A percentile compares a stretch with the other conserved stretches of the same genome.
Evolutionary conservation across 2,888 invertebrate species (phyloP).

Genomic region (Noctua fimbriata): DNA sequence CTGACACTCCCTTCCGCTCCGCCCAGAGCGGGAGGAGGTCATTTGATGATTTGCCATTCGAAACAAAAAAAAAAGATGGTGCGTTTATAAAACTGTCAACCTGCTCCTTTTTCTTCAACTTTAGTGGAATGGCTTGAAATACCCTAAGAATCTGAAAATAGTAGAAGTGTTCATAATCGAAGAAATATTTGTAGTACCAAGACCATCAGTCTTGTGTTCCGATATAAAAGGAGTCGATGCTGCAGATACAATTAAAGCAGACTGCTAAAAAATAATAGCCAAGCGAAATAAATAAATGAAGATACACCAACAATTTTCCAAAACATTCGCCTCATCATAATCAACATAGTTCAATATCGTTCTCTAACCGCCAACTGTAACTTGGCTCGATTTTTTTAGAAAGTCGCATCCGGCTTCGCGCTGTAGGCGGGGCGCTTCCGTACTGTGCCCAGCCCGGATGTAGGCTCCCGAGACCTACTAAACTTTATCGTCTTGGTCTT

Average conservation of each 20-base stretch:
- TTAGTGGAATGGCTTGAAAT: neutral
- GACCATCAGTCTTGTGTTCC: neutral
- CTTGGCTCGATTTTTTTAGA: constrained; percentile 88
- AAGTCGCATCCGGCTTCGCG: constrained; percentile 87
- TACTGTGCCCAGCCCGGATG: constrained; percentile 81
- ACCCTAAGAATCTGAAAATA: neutral
- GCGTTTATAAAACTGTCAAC: neutral
- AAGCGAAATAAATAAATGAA: constrained; percentile 19
- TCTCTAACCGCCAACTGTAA: constrained; percentile 70
- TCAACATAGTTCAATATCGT: constrained; percentile 62
- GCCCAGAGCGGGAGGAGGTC: no score
- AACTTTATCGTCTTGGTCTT: constrained; percentile 68
- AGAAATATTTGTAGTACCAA: neutral
- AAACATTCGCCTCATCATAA: constrained; percentile 43
- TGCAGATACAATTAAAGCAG: neutral
- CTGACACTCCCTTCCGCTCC: no score
- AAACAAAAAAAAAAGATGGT: no score
- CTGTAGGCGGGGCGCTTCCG: constrained; percentile 85
- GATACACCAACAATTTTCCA: constrained; percentile 11
- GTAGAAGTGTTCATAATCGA: neutral
- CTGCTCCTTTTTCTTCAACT: neutral
- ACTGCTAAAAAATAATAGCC: neutral
- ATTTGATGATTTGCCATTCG: no score
- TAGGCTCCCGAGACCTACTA: constrained; percentile 80
- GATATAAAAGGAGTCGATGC: neutral